Conservation (phyloP, 2,113 vertebrate species). For the Callochromis pleurospilus region DNA sequence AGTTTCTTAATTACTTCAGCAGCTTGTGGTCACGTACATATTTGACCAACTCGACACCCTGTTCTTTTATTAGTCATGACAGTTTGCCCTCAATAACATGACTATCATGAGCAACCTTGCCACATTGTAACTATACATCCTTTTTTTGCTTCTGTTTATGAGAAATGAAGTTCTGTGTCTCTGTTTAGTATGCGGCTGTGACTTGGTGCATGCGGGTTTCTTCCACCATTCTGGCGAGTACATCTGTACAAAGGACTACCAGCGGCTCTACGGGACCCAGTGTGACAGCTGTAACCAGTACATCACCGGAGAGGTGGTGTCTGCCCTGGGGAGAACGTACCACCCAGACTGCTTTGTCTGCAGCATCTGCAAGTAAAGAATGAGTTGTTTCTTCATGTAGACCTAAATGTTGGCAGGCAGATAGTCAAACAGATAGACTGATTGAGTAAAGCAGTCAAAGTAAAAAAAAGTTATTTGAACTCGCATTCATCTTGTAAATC, state of each 20-base stretch:
- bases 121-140: not conserved
- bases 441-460: not conserved
- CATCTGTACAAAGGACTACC: conserved; percentile 96
- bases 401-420: not conserved
- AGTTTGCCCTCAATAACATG: not conserved
- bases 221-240: conserved; percentile 98
- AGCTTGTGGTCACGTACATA: not conserved
- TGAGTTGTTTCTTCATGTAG: not conserved
- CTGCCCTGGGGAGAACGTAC: conserved; percentile 91
- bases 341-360: conserved; percentile 96
- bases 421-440: not conserved
- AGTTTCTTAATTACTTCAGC: not conserved
- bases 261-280: conserved; percentile 91
- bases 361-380: conserved; percentile 86
- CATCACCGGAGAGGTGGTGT: conserved; percentile 96
- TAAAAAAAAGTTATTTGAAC: not conserved
- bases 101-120: not conserved
- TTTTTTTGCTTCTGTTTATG: not conserved
- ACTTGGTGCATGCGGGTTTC: conserved; percentile 91
- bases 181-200: conserved; percentile 84
- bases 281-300: conserved; percentile 94
- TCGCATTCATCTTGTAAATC: not conserved
- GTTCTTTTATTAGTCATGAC: not conserved
- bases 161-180: not conserved
- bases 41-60: not conserved